A percentile compares a stretch with the other conserved stretches of the same genome.
phyloP scores from a whole-genome alignment of 2,888 invertebrate species.

The Cephonodes hylas region DNA sequence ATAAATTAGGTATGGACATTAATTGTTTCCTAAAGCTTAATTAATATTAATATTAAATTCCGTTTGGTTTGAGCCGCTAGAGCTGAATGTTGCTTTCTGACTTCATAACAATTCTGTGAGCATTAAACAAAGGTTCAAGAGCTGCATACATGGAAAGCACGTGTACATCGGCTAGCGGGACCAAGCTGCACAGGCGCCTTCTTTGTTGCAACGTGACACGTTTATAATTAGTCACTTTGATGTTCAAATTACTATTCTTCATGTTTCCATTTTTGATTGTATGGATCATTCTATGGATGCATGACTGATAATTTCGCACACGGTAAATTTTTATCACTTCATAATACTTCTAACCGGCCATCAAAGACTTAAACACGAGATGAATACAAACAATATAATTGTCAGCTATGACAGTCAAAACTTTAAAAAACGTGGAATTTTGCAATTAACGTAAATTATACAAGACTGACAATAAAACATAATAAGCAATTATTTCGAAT shows the following conservation, averaged over 20 bases:
- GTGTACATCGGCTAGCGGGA: slow-evolving; percentile 3
- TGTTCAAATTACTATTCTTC: background rate
- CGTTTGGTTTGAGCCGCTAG: background rate
- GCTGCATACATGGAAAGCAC: background rate
- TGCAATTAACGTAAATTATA: too few species aligned
- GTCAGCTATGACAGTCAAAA: too few species aligned
- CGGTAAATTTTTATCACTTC: background rate
- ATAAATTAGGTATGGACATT: background rate
- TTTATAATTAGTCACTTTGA: background rate
- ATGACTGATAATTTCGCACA: background rate
- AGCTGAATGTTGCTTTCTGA: background rate
- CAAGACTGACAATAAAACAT: too few species aligned
- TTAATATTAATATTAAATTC: background rate
- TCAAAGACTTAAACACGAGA: too few species aligned
- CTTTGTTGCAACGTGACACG: background rate
- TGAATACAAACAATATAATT: too few species aligned
- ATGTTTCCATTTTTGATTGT: background rate
- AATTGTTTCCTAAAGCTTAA: background rate
- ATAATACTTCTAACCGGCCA: too few species aligned
- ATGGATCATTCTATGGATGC: background rate
- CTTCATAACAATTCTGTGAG: background rate
- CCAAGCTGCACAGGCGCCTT: background rate
- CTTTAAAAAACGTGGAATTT: too few species aligned
- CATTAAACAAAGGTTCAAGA: background rate
- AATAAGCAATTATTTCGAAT: too few species aligned